Evolutionary conservation across 2,113 vertebrate species (phyloP).

Genomic region (Macroglossus sobrinus): DNA sequence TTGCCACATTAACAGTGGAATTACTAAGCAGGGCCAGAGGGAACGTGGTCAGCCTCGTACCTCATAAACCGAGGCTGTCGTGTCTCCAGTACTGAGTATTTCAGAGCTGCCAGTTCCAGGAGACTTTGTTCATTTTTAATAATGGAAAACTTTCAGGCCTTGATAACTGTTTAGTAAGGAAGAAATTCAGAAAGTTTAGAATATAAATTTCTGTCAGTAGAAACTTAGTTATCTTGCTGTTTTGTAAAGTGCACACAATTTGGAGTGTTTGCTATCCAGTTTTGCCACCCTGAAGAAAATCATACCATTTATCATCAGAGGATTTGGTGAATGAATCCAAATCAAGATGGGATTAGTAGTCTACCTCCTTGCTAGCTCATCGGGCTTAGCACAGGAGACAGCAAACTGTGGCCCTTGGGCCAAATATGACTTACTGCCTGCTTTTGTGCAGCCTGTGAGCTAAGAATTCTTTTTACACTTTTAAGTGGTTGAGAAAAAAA

Average conservation of each 20-base stretch:
- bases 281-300: not conserved
- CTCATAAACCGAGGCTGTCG: conserved; percentile 76
- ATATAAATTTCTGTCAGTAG: conserved; percentile 71
- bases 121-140: conserved; percentile 75
- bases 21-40: conserved; percentile 62
- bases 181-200: conserved; percentile 77
- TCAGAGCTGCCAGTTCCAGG: conserved; percentile 72
- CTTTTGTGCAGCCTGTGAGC: not conserved
- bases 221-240: conserved; percentile 68
- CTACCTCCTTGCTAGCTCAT: not conserved
- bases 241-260: not conserved
- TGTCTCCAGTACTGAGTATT: conserved; percentile 69
- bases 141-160: conserved; percentile 77
- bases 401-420: not conserved
- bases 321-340: not conserved
- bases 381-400: not conserved
- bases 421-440: not conserved
- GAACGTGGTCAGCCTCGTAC: conserved; percentile 69
- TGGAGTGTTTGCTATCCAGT: not conserved
- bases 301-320: not conserved
- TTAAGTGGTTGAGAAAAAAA: not conserved
- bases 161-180: conserved; percentile 78
- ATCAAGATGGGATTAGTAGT: not conserved
- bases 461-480: not conserved
- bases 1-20: conserved; percentile 68